Evolutionary conservation across 1,140 invertebrate species (phyloP).

Genomic region (Rhyzopertha dominica): DNA sequence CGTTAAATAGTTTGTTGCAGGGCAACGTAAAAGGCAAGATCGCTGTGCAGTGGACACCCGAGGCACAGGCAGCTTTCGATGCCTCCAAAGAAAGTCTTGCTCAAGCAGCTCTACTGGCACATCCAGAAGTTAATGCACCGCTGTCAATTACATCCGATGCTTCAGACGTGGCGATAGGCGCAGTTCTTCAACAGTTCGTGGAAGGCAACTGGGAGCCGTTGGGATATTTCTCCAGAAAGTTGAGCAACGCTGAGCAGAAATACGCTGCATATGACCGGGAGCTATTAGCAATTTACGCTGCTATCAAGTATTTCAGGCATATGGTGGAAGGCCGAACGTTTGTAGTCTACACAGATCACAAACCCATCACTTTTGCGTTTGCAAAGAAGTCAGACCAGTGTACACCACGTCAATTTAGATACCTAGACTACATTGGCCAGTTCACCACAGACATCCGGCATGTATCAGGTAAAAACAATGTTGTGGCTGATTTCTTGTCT

Average conservation of each 20-base stretch:
- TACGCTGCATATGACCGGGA: slow-evolving; percentile 42
- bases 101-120: slow-evolving; percentile 25
- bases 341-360: slow-evolving; percentile 41
- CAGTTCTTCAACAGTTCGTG: slow-evolving; percentile 28
- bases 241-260: slow-evolving; percentile 28
- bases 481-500: no score
- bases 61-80: no score
- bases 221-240: slow-evolving; percentile 41
- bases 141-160: slow-evolving; percentile 25
- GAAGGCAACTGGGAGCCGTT: slow-evolving; percentile 35
- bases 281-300: slow-evolving; percentile 38
- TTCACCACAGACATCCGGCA: no score
- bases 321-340: slow-evolving; percentile 35
- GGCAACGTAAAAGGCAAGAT: slow-evolving; percentile 25
- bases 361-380: slow-evolving; percentile 38
- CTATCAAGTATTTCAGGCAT: slow-evolving; percentile 35
- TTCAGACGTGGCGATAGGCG: slow-evolving; percentile 30
- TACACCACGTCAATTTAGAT: no score
- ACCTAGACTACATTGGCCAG: no score
- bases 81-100: slow-evolving; percentile 27
- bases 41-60: slow-evolving; percentile 25
- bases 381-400: no score
- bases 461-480: neutral
- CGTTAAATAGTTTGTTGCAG: slow-evolving; percentile 17
- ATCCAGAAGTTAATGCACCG: slow-evolving; percentile 19